Base-by-base conservation (phyloP, 2,888 invertebrate genomes). In the Chloromyia formosa region DNA sequence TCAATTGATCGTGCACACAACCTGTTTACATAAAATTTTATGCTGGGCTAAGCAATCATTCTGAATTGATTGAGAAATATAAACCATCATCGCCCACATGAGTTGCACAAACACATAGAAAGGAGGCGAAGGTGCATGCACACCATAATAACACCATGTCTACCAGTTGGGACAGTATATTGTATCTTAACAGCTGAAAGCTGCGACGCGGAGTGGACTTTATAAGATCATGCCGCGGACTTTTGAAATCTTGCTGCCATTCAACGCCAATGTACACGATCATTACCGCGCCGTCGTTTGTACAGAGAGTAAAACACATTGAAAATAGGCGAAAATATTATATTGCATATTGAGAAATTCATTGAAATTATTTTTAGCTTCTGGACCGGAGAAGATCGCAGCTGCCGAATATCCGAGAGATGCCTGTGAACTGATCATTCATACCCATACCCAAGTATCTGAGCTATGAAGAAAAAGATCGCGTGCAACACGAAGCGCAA, bases 1-100 rank as follows among this genome's bases (percentile, higher is more conserved):
- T 66, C 66, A 66, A 66, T 66, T 66, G 66, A 66, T 66, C 66
- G 66, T 49, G 56, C 20, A 35, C 62, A 62, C 66, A 66, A 66
- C 66, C 66, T 66, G 66, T 66, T 66, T 66, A 66, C 66, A 66
- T 66, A 66, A 66, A 66, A 66, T 45, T 66, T 66, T 66, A 49
- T 66, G 66, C 66, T 66, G 66, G 66, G 3, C 66, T 22, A 20
- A 35, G 49, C 45, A 66, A 66, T 18, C 66, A 49, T 66, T 66
- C 20, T 49, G 66, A 66, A 66, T 66, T 66, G 66, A 66, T 66
- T 66, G 66, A 49, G 66, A 66, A 66, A 66, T 49, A 49, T 49
- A 66, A 66, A 23, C 66, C 45, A 66, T 49, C 49, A 49, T 66
- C 66, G 66, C 66, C 66, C 45, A 66, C 66, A 66, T 66, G 18